A percentile compares a stretch with the other conserved stretches of the same genome.
Conservation (phyloP, 2,888 invertebrate species). For the Apoda limacodes region DNA sequence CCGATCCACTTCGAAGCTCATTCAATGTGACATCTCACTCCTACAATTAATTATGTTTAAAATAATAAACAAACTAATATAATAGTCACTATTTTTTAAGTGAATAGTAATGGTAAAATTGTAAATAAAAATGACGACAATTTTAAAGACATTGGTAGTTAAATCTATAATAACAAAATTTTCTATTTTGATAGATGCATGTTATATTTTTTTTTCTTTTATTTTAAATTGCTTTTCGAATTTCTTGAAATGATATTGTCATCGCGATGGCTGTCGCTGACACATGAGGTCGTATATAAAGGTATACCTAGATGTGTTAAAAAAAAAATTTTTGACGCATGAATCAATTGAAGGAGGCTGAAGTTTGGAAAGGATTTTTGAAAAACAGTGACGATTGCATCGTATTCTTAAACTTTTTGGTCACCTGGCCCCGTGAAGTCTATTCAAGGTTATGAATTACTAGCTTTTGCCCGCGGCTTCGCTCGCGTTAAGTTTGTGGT, state of each 20-base stretch:
- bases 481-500: no score
- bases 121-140: conserved; percentile 63
- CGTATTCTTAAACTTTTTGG: no score
- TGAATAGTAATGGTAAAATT: conserved; percentile 58
- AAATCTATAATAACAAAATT: conserved; percentile 66
- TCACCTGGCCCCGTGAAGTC: no score
- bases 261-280: conserved; percentile 63
- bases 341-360: no score
- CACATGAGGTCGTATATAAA: no score
- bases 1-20: conserved; percentile 66
- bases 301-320: no score
- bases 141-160: conserved; percentile 63
- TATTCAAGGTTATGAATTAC: no score
- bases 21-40: conserved; percentile 65
- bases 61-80: conserved; percentile 53
- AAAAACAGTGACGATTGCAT: no score
- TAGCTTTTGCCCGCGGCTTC: no score
- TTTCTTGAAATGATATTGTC: conserved; percentile 51
- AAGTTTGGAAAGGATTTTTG: no score
- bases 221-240: conserved; percentile 61
- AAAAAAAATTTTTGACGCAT: no score
- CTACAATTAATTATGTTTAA: conserved; percentile 55
- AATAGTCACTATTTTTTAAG: conserved; percentile 58
- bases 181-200: conserved; percentile 64
- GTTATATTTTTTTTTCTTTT: conserved; percentile 51